Base-by-base conservation (phyloP, 2,888 invertebrate species). In the Dusona sp. region DNA sequence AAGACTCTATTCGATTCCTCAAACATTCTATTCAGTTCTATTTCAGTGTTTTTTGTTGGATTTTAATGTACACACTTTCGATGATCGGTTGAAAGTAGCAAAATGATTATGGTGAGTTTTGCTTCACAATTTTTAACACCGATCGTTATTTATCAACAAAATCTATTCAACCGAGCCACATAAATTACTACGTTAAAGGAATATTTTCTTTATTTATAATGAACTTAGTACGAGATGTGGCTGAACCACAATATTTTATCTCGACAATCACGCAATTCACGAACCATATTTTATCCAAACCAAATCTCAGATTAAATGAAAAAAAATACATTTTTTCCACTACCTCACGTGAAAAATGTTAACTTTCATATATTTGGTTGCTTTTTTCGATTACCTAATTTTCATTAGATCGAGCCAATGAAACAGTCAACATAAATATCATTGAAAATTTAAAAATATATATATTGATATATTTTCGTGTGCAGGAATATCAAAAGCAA, bases 21-120 rank as follows among this genome's bases (percentile, higher is more conserved):
- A n/a, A n/a, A n/a, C n/a, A n/a, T n/a, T n/a, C n/a, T n/a, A n/a
- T n/a, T n/a, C n/a, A n/a, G n/a, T n/a, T n/a, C 51, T 6, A 36
- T 64, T 48, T n/a, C 57, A 64, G 16, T 33, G 22, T 19, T 19
- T 45, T n/a, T 16, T n/a, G 36, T 73, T 22, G n/a, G 65, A 2
- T 11, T 67, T 25, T 13, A 67, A 25, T 36, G n/a, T 48, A 65
- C 19, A 61, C 61, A 42, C 45, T 51, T 72, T 48, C 42, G 45
- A 25, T 45, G 11, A 22, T 73, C 29, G 6, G 33, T 64, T 38
- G 16, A 42, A 25, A 77, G n/a, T 64, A n/a, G 51, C 68, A 25
- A 68, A 48, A 68, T 74, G 82, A 82, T 85, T 74, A 82, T 79
- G 85, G 79, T 82, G 38, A 64, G 85, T 85, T 67, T 61, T 42